These are phyloP conservation scores for Polypterus bichir DNA, from an alignment of 2,113 vertebrate genomes.

Conservation along the genomic window DNA sequence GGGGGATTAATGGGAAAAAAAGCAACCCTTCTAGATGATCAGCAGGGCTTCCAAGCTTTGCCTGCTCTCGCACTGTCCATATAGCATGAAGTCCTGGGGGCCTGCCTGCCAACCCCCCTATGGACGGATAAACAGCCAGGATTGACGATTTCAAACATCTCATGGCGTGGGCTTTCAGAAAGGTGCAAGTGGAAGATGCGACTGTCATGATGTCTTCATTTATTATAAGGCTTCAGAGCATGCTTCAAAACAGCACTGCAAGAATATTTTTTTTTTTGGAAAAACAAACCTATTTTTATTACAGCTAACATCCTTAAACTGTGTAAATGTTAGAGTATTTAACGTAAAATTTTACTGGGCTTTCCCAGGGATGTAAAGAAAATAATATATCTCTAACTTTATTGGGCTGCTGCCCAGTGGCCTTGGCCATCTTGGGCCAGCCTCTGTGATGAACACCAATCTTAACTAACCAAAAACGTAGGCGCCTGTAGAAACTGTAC, in stretches of 20 bases:
- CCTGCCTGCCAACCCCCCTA: too few relatives aligned
- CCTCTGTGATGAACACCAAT: slow-evolving; percentile 68
- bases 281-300: slow-evolving; percentile 96
- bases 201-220: slow-evolving; percentile 46
- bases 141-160: too few relatives aligned
- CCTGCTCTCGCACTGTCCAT: too few relatives aligned
- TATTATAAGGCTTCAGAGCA: slow-evolving; percentile 54
- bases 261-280: slow-evolving; percentile 83
- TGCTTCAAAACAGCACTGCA: slow-evolving; percentile 85
- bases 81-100: too few relatives aligned
- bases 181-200: slow-evolving; percentile 38
- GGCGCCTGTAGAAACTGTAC: slow-evolving; percentile 93
- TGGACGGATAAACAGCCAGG: too few relatives aligned
- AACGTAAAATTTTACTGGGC: slow-evolving; percentile 81
- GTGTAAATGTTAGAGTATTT: slow-evolving; percentile 96
- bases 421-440: slow-evolving; percentile 61
- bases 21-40: too few relatives aligned
- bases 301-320: slow-evolving; percentile 85
- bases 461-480: slow-evolving; percentile 93
- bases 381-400: slow-evolving; percentile 88
- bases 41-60: too few relatives aligned
- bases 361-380: slow-evolving; percentile 71
- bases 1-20: too few relatives aligned
- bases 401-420: slow-evolving; percentile 72
- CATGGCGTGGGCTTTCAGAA: not conserved